Base-by-base conservation (phyloP, 2,888 invertebrate genomes). In the Apodemia mormo region DNA sequence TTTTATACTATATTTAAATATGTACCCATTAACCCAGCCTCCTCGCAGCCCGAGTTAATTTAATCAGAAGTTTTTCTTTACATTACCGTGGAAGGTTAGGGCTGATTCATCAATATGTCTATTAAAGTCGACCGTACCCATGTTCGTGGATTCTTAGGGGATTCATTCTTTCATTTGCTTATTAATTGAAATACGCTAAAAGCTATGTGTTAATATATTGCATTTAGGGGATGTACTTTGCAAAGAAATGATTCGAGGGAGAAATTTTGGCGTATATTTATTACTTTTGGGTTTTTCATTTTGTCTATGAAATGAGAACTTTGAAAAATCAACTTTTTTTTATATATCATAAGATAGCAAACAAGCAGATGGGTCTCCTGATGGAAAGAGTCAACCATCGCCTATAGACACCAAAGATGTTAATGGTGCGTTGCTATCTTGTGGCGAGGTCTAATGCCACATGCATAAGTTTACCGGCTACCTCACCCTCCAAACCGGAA, bases 31-130 rank as follows among this genome's bases (percentile, higher is more conserved):
- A 66, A 40, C 65, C 37, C 43, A 49, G 29, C 49, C 49, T 12
- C 49, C 49, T 49, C 52, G 29, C 37, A n/a, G 14, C 10, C 30
- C 8, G 58, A 61, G 58, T 12, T 61, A 61, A 61, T 61, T 61
- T 61, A 58, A 67, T 70, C 70, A 68, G 56, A 70, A 75, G 72
- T 68, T 72, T 73, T 74, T 72, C 70, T 71, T 72, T 68, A 70
- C 68, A 49, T 49, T 49, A 49, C 49, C 49, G 30, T 73, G 29
- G 69, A 67, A 70, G 80, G 78, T 78, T 75, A 72, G 73, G 75
- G 77, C 80, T 77, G 80, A 90, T 91, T 83, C 84, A 88, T 92
- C 89, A 91, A 89, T 87, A 80, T 89, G 87, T 89, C 90, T 82
- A 89, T 91, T 92, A 89, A 78, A 75, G 73, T 76, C 75, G 71